phyloP scores from a whole-genome alignment of 1,140 invertebrate species.

The Cyphomyrmex costatus region DNA sequence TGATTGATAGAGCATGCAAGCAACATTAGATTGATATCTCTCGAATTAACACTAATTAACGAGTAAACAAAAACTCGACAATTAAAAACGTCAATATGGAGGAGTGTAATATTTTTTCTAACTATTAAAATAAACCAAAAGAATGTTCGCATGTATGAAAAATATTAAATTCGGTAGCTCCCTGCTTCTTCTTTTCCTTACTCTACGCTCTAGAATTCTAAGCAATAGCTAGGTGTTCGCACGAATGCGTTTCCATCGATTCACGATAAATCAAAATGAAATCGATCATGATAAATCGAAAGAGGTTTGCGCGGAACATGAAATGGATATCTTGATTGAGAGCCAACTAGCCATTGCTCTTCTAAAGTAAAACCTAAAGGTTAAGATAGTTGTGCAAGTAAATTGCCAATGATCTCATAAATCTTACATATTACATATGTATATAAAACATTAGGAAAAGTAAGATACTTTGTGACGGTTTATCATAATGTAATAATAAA shows the following conservation, averaged over 20 bases:
- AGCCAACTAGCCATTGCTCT: conserved; percentile 36
- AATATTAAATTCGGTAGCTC: conserved; percentile 3
- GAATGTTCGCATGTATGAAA: not conserved
- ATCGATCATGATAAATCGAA: conserved; percentile 40
- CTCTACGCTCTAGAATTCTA: not conserved
- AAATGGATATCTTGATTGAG: conserved; percentile 41
- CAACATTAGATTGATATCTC: not conserved
- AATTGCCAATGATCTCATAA: not conserved
- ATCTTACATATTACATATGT: not conserved
- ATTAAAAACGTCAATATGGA: not conserved
- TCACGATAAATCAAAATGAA: conserved; percentile 27
- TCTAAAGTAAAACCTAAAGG: conserved; percentile 16
- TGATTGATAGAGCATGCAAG: not conserved
- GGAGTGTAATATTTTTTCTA: conserved; percentile 2
- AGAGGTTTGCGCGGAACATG: conserved; percentile 13
- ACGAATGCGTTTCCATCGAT: conserved; percentile 41
- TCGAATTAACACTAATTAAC: not conserved
- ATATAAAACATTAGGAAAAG: conserved; percentile 8
- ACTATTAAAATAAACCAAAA: not conserved
- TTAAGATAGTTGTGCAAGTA: not conserved
- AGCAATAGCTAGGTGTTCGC: conserved; percentile 35
- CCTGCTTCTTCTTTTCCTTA: not conserved
- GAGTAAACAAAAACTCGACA: not conserved
- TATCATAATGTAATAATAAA: not conserved
- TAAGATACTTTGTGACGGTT: not conserved